A percentile compares a stretch with the other conserved stretches of the same genome.
These are phyloP conservation scores for Pagetopsis macropterus DNA, from an alignment of 2,797 vertebrate genomes.

Conservation along the genomic window DNA sequence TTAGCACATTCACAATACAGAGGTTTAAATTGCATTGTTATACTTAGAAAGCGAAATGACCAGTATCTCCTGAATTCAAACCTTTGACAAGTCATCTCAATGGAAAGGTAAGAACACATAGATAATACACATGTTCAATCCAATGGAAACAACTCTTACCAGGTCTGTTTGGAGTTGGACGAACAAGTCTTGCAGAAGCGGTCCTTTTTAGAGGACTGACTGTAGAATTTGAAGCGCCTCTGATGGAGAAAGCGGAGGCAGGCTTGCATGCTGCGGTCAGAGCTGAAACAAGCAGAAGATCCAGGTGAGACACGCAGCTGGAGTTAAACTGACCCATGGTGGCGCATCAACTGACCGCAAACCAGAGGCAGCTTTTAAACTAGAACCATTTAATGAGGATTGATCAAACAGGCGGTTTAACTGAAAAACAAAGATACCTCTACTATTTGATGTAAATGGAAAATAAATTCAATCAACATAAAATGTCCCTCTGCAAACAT, in stretches of 20 bases:
- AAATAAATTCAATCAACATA: constrained; percentile 45
- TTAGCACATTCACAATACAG: background rate
- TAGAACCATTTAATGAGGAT: background rate
- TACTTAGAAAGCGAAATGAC: background rate
- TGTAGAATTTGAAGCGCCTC: constrained; percentile 36
- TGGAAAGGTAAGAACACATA: background rate
- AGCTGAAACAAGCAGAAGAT: constrained; percentile 56
- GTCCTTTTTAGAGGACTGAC: constrained; percentile 55
- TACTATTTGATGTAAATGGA: background rate
- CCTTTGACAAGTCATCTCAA: too few species aligned
- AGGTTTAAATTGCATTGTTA: background rate
- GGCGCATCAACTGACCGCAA: constrained; percentile 9
- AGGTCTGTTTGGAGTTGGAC: constrained; percentile 16
- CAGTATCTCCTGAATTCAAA: background rate
- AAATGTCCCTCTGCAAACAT: constrained; percentile 6
- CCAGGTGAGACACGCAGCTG: constrained; percentile 35
- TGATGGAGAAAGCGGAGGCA: constrained; percentile 37
- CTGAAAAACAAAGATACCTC: background rate
- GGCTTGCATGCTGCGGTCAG: constrained; percentile 61
- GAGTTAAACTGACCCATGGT: constrained; percentile 49
- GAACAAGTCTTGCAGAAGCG: constrained; percentile 41
- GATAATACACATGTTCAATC: background rate
- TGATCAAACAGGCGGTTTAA: constrained; percentile 22
- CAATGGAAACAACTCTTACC: constrained; percentile 62
- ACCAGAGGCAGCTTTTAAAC: constrained; percentile 6